Base-by-base conservation (phyloP, 2,113 vertebrate genomes). In the Burhinus bistriatus region DNA sequence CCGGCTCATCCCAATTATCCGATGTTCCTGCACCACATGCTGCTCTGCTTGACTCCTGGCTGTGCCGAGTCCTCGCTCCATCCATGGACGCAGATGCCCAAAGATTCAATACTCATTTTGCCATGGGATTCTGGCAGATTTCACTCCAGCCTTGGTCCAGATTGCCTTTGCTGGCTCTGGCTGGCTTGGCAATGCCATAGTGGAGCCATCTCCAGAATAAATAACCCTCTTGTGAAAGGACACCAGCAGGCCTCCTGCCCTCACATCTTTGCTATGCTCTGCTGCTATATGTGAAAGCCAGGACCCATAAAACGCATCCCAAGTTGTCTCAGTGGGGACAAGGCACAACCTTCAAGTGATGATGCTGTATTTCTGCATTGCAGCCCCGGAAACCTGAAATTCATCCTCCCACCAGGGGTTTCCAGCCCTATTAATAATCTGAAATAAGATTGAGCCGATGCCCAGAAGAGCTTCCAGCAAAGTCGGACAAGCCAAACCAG, bases 281-380 rank as follows among this genome's bases (percentile, higher is more conserved):
- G 73, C 38, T 72, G 59, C 34, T 78, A 7, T 17, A 10, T 19
- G 52, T 1, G 1, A 40, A 59, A 77, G 20, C 51, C 77, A 90
- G 61, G 52, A 83, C 12, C 0, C 0, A 15, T 49, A 18, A 70
- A 90, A 81, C 0, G 0, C 42, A 26, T n/a, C 76, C n/a, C 1
- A 20, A 42, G 6, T 30, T 49, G 54, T 89, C 45, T 45, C 62
- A 7, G 11, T 13, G 52, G 42, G 22, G 38, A 89, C 40, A 23
- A 95, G 76, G 72, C 69, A 11, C n/a, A 82, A 17, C 18, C 30
- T 84, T 51, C n/a, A 45, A 18, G 22, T 25, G 45, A 15, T 32
- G 51, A 44, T 45, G 36, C 36, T 72, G 40, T 12, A 13, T 87
- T 72, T 86, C 44, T 92, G 54, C 44, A 47, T 19, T 3, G 12